Conservation (phyloP, 2,797 vertebrate genomes). For the Pipistrellus pipistrellus region DNA sequence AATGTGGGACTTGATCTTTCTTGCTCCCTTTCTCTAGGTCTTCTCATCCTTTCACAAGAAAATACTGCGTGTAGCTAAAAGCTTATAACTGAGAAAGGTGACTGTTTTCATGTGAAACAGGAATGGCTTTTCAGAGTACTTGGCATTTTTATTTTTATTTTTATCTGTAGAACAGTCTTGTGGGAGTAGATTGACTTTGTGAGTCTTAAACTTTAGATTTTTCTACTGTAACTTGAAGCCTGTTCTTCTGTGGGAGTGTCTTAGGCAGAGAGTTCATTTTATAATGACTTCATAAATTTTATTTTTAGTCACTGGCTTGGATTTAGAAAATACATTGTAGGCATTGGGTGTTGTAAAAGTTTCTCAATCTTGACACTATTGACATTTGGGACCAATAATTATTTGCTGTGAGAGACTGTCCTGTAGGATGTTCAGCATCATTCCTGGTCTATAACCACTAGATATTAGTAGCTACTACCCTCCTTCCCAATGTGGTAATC, state of each 20-base stretch:
- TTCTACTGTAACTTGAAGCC: not conserved
- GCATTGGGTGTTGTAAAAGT: not conserved
- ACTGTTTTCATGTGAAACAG: not conserved
- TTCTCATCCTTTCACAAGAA: not conserved
- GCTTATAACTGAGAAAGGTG: not conserved
- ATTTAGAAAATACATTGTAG: conserved; percentile 2
- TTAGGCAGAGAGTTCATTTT: not conserved
- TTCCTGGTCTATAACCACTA: not conserved
- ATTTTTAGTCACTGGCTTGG: conserved; percentile 4
- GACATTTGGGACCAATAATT: not conserved
- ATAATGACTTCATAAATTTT: not conserved
- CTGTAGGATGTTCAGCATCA: not conserved
- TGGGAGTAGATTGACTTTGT: not conserved
- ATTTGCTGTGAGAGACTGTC: not conserved
- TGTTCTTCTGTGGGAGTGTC: not conserved
- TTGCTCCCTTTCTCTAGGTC: not conserved
- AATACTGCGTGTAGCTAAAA: not conserved
- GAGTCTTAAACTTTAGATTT: conserved; percentile 16
- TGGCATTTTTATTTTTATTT: not conserved
- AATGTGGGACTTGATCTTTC: not conserved
- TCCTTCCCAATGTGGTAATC: not conserved
- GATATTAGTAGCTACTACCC: not conserved
- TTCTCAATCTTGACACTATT: not conserved
- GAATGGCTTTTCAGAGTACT: not conserved
- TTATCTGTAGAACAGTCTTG: not conserved